These are phyloP conservation scores for Leptoteleia sp. DNA, from an alignment of 1,140 invertebrate genomes.

Conservation along the genomic window DNA sequence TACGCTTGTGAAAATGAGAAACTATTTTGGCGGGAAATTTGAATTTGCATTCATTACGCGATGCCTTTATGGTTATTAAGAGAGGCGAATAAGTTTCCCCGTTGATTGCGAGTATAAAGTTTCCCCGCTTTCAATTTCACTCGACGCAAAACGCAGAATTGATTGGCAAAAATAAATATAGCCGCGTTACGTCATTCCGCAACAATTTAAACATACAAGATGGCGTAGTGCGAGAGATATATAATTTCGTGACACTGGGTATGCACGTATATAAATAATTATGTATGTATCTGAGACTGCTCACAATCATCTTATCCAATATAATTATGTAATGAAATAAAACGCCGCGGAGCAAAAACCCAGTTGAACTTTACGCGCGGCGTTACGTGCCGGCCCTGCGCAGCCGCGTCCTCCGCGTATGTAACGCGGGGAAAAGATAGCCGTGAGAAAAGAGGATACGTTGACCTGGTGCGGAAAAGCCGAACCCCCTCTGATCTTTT, in stretches of 20 bases:
- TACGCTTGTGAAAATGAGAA: too few relatives aligned
- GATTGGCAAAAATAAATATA: neutral
- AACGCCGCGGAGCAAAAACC: slow-evolving; percentile 65
- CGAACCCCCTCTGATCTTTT: too few relatives aligned
- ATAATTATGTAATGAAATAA: slow-evolving; percentile 77
- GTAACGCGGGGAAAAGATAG: slow-evolving; percentile 50
- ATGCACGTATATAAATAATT: slow-evolving; percentile 50
- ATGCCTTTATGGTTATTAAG: too few relatives aligned
- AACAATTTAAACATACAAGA: slow-evolving; percentile 34
- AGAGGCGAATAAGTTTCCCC: too few relatives aligned
- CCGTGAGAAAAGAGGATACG: slow-evolving; percentile 62
- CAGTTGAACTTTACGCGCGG: slow-evolving; percentile 72
- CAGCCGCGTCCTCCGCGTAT: slow-evolving; percentile 28
- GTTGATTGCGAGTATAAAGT: too few relatives aligned
- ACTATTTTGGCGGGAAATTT: too few relatives aligned
- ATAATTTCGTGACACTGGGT: slow-evolving; percentile 43
- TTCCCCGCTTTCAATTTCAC: too few relatives aligned
- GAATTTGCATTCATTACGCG: too few relatives aligned
- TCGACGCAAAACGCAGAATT: too few relatives aligned
- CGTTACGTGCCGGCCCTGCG: slow-evolving; percentile 51
- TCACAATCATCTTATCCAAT: slow-evolving; percentile 69
- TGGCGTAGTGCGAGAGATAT: slow-evolving; percentile 8
- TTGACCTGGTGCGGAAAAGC: slow-evolving; percentile 55
- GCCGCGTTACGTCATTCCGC: slow-evolving; percentile 11
- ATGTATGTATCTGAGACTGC: slow-evolving; percentile 40